A percentile compares a stretch with the other conserved stretches of the same genome.
Conservation (phyloP, 2,797 vertebrate species). For the Alosa sapidissima region DNA sequence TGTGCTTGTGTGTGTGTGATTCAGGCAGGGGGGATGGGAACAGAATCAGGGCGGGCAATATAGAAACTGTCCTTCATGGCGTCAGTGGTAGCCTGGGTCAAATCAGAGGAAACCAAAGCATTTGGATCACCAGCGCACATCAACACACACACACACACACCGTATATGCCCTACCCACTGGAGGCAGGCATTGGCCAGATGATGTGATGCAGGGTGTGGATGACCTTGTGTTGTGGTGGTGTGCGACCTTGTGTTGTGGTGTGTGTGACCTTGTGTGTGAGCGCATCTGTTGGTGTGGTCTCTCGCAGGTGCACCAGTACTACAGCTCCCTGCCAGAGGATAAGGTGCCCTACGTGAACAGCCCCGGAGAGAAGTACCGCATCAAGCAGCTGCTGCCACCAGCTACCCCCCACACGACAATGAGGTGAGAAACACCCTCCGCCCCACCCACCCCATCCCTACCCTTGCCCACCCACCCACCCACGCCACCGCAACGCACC, state of each 20-base stretch:
- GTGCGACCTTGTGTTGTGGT: neutral
- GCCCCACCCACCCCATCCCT: neutral
- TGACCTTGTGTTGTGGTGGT: neutral
- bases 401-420: slow-evolving; percentile 98
- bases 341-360: slow-evolving; percentile 98
- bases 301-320: slow-evolving; percentile 92
- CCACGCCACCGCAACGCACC: no score
- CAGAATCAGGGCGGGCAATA: neutral
- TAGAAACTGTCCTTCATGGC: neutral
- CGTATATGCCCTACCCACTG: neutral
- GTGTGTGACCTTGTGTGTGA: neutral
- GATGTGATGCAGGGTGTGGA: neutral
- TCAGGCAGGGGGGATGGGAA: neutral
- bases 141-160: neutral
- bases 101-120: neutral
- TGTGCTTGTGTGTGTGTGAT: slow-evolving; percentile 32
- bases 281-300: neutral
- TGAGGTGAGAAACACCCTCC: slow-evolving; percentile 83
- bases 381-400: slow-evolving; percentile 97
- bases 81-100: neutral
- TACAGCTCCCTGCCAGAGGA: slow-evolving; percentile 98
- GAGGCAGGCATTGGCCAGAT: neutral
- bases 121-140: neutral
- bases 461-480: neutral
- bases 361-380: slow-evolving; percentile 94